Conservation (phyloP, 2,888 invertebrate genomes). For the Morpho helenor region DNA sequence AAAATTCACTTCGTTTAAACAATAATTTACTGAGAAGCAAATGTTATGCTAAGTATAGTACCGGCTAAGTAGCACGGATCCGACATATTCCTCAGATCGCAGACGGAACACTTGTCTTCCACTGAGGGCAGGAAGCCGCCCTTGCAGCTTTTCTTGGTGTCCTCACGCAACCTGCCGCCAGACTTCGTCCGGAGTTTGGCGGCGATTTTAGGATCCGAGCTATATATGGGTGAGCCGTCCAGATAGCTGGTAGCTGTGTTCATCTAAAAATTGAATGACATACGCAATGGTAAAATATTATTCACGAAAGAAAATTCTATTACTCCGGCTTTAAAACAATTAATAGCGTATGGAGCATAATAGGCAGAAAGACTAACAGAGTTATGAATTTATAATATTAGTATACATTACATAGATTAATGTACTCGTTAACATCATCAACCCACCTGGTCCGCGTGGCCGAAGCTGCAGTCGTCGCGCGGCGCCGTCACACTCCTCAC, state of each 20-base stretch:
- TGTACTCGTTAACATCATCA: background rate
- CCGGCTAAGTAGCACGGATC: constrained; percentile 71
- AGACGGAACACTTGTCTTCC: constrained; percentile 56
- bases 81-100: constrained; percentile 55
- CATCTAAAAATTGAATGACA: constrained; percentile 66
- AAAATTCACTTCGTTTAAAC: background rate
- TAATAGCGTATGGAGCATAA: too few species aligned
- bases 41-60: constrained; percentile 30
- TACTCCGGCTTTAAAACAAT: too few species aligned
- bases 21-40: background rate
- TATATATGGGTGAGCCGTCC: constrained; percentile 76
- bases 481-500: constrained; percentile 79
- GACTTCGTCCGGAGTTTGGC: constrained; percentile 54
- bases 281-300: too few species aligned
- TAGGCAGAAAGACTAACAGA: too few species aligned
- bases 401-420: too few species aligned
- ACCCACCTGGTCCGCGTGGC: constrained; percentile 78
- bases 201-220: constrained; percentile 56
- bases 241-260: constrained; percentile 82
- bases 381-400: too few species aligned
- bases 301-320: too few species aligned
- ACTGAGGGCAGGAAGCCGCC: constrained; percentile 62
- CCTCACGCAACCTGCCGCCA: constrained; percentile 64
- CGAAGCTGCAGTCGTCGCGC: constrained; percentile 75
- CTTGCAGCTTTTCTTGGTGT: constrained; percentile 42